Conservation (phyloP, 2,797 vertebrate genomes). For the Scolopax bukidnonensis region DNA sequence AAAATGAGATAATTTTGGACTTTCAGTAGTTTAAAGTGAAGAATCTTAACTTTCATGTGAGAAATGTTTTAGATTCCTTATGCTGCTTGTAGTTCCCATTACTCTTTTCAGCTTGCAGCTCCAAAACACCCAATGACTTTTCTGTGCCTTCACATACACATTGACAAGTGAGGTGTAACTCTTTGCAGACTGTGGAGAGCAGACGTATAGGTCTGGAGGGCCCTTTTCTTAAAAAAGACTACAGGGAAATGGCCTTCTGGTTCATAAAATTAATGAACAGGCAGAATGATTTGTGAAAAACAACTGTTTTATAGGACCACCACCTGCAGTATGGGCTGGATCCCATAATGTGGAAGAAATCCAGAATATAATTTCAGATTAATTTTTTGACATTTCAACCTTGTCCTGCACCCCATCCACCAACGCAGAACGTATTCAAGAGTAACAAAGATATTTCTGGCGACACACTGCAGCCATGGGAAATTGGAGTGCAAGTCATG, state of each 20-base stretch:
- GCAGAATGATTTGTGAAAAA: constrained; percentile 67
- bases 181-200: background rate
- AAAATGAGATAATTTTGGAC: background rate
- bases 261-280: constrained; percentile 46
- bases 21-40: background rate
- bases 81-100: background rate
- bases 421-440: constrained; percentile 35
- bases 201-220: background rate
- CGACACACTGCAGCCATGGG: constrained; percentile 21
- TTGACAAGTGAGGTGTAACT: background rate
- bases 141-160: background rate
- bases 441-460: constrained; percentile 60
- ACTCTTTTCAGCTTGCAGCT: background rate
- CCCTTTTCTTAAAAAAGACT: background rate
- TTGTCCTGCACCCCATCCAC: constrained; percentile 55
- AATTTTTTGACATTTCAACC: constrained; percentile 59
- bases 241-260: background rate
- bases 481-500: constrained; percentile 48
- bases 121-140: background rate
- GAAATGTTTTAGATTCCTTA: background rate
- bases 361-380: constrained; percentile 42
- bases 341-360: constrained; percentile 29
- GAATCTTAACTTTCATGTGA: background rate
- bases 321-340: constrained; percentile 49
- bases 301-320: constrained; percentile 52